These are phyloP conservation scores for Prorops nasuta DNA, from an alignment of 1,140 invertebrate species.

Conservation along the genomic window DNA sequence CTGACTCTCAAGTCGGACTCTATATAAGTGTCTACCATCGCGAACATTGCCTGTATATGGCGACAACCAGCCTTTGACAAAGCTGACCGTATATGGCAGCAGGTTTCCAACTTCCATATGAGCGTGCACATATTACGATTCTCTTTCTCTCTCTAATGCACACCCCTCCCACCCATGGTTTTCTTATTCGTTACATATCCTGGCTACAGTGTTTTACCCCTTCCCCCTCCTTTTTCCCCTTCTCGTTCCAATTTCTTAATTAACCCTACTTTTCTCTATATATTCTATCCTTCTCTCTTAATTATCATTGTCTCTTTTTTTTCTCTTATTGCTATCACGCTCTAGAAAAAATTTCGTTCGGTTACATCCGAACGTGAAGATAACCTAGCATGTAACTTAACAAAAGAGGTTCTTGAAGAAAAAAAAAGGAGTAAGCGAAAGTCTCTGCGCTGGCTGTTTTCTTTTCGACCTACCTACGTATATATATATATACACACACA, in stretches of 20 bases:
- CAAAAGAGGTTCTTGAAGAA: too few species aligned
- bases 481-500: too few species aligned
- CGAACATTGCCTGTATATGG: constrained; percentile 54
- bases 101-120: constrained; percentile 47
- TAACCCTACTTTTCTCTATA: background rate
- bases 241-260: constrained; percentile 2
- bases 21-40: constrained; percentile 50
- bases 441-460: too few species aligned
- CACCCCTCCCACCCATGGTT: background rate
- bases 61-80: constrained; percentile 52
- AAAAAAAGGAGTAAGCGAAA: too few species aligned
- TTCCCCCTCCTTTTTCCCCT: constrained; percentile 16
- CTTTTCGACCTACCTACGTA: too few species aligned
- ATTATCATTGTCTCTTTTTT: too few species aligned
- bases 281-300: too few species aligned
- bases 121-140: constrained; percentile 25
- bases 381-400: too few species aligned
- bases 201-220: background rate
- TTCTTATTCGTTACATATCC: background rate
- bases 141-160: constrained; percentile 1
- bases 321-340: too few species aligned
- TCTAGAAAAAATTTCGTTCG: too few species aligned
- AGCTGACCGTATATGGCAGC: constrained; percentile 49
- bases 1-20: constrained; percentile 51
- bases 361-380: too few species aligned